A percentile compares a stretch with the other conserved stretches of the same genome.
These are phyloP conservation scores for Melierax canorus DNA, from an alignment of 2,113 vertebrate species.

Conservation along the genomic window DNA sequence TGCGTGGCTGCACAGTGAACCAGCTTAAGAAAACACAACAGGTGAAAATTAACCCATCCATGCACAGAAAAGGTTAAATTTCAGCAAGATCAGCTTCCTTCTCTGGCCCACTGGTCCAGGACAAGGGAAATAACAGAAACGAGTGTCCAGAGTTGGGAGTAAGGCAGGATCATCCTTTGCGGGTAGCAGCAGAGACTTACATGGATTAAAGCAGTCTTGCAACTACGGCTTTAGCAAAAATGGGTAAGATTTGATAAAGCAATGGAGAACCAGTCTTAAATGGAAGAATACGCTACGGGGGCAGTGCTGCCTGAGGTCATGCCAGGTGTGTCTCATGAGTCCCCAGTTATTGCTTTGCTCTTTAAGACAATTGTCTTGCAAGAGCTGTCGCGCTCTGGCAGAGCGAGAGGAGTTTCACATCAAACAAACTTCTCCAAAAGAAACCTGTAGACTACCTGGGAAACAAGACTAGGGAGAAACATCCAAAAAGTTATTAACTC, in stretches of 20 bases:
- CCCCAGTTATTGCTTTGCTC: neutral
- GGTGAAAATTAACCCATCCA: neutral
- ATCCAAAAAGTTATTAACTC: neutral
- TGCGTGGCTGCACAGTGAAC: neutral
- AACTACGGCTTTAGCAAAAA: neutral
- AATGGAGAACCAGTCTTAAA: neutral
- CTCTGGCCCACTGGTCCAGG: neutral
- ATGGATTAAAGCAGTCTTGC: neutral
- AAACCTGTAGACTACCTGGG: neutral
- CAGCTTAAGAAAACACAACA: neutral
- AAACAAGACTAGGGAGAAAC: neutral
- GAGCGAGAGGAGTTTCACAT: neutral
- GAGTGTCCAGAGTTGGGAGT: neutral
- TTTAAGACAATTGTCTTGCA: neutral
- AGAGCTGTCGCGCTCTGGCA: neutral
- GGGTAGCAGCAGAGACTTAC: neutral
- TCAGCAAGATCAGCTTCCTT: neutral
- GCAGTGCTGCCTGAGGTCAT: neutral
- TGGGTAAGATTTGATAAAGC: neutral
- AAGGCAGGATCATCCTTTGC: neutral
- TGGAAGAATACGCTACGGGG: neutral
- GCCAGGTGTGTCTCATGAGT: neutral
- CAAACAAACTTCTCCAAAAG: neutral
- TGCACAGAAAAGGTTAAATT: neutral
- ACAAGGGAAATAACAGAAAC: neutral